Base-by-base conservation (phyloP, 2,797 vertebrate species). In the Aldrovandia affinis region DNA sequence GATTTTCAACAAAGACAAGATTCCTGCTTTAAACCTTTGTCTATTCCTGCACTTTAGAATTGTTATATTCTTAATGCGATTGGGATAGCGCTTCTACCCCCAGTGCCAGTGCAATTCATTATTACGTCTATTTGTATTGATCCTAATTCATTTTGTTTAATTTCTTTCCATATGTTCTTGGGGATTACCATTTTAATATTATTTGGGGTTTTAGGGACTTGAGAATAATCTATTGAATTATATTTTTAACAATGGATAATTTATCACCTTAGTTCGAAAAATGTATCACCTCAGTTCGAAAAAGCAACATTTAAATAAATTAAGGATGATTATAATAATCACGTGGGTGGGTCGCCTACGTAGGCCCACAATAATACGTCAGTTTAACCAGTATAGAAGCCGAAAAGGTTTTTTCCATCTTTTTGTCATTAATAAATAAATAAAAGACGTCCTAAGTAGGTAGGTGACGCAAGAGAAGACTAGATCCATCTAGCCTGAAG, bases 401-500 rank as follows among this genome's bases (percentile, higher is more conserved):
- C 87, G 92, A 89, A 91, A 57, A 59, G 89, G 91, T 89, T 88
- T 85, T 86, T 89, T 88, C 86, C 77, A 81, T 83, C 87, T 82
- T 91, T 92, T 84, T 92, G 88, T 90, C 94, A 95, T 95, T 92
- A 96, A 96, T 96, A 96, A 96, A 92, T 96, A 95, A 96, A 95
- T 93, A 95, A 93, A 89, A 91, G 92, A 93, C 93, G 93, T 94
- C 95, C 94, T 95, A 94, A 95, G 90, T 89, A 95, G 94, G 94
- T 95, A 95, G 93, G 95, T 95, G 95, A 96, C 94, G 95, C 92
- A 91, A 90, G 92, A 93, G 92, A 93, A 92, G 92, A 94, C 89
- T 92, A 96, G 95, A 98, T 98, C 96, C 96, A 97, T 98, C 97
- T 97, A 94, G 97, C 97, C 97, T 94, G 94, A 96, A 96, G 96